Evolutionary conservation across 2,113 vertebrate genomes (phyloP).

Genomic region (Vulpes vulpes): DNA sequence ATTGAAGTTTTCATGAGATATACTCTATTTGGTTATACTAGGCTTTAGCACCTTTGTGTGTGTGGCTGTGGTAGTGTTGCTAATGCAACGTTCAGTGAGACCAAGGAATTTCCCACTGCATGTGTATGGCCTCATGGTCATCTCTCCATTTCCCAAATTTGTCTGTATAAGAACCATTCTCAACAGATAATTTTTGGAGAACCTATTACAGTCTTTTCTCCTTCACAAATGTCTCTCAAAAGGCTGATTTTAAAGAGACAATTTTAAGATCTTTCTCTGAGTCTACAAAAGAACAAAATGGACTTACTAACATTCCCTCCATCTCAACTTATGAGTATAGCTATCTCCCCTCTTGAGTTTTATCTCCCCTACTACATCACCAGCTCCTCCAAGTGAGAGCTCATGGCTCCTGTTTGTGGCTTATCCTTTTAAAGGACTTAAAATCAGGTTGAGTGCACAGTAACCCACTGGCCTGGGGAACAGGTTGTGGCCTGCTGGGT

Average conservation of each 20-base stretch:
- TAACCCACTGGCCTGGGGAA: not conserved
- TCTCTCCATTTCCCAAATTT: not conserved
- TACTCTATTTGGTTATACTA: not conserved
- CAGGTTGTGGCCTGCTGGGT: not conserved
- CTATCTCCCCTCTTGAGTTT: not conserved
- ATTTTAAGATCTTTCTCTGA: constrained; percentile 28
- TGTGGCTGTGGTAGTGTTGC: not conserved
- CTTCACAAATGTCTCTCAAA: constrained; percentile 36
- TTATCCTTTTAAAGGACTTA: constrained; percentile 41
- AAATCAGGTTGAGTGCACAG: not conserved
- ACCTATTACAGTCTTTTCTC: constrained; percentile 38
- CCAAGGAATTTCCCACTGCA: not conserved
- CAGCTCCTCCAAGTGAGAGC: not conserved
- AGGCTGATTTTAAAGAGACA: constrained; percentile 31
- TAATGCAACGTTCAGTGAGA: not conserved
- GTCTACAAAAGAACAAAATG: not conserved
- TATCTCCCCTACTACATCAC: constrained; percentile 7
- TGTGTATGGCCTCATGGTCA: not conserved
- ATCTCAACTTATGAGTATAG: not conserved
- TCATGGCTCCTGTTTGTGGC: not conserved
- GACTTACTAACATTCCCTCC: not conserved
- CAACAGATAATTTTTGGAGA: constrained; percentile 38
- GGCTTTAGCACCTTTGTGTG: not conserved
- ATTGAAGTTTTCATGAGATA: not conserved
- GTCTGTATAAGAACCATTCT: not conserved